Conservation (phyloP, 1,140 invertebrate species). For the Drosophila arizonae region DNA sequence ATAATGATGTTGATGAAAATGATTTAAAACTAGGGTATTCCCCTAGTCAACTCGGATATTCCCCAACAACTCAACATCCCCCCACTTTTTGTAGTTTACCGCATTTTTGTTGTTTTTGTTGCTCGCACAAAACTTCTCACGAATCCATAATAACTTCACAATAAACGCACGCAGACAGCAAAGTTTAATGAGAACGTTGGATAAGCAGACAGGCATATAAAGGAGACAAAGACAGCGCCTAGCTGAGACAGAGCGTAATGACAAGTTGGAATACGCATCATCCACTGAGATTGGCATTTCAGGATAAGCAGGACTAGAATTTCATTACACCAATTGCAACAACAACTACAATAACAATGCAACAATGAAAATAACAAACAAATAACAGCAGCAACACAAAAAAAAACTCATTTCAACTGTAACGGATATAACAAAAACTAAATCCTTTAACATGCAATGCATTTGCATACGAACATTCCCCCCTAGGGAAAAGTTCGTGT, state of each 20-base stretch:
- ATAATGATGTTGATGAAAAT: too few relatives aligned
- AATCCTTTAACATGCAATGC: conserved; percentile 1
- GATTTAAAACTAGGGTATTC: too few relatives aligned
- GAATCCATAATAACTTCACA: conserved; percentile 44
- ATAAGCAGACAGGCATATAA: conserved; percentile 1
- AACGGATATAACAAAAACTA: conserved; percentile 7
- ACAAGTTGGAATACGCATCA: conserved; percentile 8
- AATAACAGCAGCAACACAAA: too few relatives aligned
- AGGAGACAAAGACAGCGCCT: not conserved
- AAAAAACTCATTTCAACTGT: conserved; percentile 22
- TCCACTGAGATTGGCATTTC: not conserved
- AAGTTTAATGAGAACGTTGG: conserved; percentile 43
- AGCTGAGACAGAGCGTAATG: not conserved
- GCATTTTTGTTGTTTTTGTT: conserved; percentile 12
- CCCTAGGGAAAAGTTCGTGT: not conserved
- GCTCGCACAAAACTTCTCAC: conserved; percentile 25
- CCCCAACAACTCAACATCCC: too few relatives aligned
- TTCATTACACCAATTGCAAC: conserved; percentile 3
- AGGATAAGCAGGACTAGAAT: conserved; percentile 7
- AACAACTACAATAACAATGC: not conserved
- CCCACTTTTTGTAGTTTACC: conserved; percentile 46
- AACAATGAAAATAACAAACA: not conserved
- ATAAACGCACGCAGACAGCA: conserved; percentile 38
- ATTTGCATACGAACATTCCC: not conserved
- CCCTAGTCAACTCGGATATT: too few relatives aligned